Percentiles rank a stretch among this genome's conserved stretches.
Conservation (phyloP, 2,888 invertebrate species). For the Pharmacophagus antenor region DNA sequence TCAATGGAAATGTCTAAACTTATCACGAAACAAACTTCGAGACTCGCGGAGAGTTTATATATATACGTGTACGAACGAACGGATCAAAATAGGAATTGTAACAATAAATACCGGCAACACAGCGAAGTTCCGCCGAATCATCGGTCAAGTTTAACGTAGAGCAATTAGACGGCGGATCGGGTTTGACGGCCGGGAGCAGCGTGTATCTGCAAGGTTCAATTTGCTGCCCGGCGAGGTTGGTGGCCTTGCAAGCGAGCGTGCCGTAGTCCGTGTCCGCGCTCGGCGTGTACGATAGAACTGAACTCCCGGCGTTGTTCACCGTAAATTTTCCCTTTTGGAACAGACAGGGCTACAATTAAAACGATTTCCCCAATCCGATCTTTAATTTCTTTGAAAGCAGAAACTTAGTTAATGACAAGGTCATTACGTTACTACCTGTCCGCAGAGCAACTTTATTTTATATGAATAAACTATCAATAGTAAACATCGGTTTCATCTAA, state of each 20-base stretch:
- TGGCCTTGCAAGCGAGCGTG: slow-evolving; percentile 87
- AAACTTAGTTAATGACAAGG: not conserved
- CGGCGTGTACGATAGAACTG: slow-evolving; percentile 88
- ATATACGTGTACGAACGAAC: no score
- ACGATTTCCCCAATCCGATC: slow-evolving; percentile 10
- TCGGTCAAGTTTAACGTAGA: slow-evolving; percentile 89
- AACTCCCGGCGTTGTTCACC: slow-evolving; percentile 76
- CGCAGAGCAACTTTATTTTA: not conserved
- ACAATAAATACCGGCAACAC: slow-evolving; percentile 75
- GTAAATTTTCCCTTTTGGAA: slow-evolving; percentile 76
- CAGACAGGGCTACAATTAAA: slow-evolving; percentile 22
- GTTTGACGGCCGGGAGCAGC: slow-evolving; percentile 88
- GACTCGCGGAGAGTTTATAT: no score
- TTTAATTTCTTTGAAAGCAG: slow-evolving; percentile 6
- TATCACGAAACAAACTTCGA: no score
- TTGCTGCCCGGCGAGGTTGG: slow-evolving; percentile 86
- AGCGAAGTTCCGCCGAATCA: slow-evolving; percentile 87
- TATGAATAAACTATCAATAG: not conserved
- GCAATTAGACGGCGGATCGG: slow-evolving; percentile 89
- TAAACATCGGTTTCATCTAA: no score
- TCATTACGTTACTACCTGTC: not conserved
- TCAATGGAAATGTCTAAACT: no score
- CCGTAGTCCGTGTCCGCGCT: slow-evolving; percentile 88
- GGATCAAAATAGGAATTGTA: not conserved
- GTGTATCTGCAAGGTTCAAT: slow-evolving; percentile 87